phyloP scores from a whole-genome alignment of 1,140 invertebrate genomes.

The Drosophila sechellia region DNA sequence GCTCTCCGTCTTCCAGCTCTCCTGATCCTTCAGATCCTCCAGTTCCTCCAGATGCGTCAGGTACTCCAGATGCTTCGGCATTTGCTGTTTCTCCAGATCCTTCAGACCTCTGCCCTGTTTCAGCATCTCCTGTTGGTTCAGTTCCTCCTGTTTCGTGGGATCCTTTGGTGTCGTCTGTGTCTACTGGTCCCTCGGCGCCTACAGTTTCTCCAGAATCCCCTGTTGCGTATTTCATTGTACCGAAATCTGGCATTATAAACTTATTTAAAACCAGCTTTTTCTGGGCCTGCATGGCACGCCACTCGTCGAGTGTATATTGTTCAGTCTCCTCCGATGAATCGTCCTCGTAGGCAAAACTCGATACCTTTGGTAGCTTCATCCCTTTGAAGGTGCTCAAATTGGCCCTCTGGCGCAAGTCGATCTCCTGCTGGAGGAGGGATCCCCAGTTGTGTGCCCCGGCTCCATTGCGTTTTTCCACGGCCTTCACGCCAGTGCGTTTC shows the following conservation, averaged over 20 bases:
- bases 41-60: neutral
- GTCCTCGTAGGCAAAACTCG: constrained; percentile 72
- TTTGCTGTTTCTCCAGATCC: neutral
- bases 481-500: constrained; percentile 91
- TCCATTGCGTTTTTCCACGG: constrained; percentile 93
- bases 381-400: constrained; percentile 57
- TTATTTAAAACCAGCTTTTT: neutral
- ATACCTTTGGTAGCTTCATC: constrained; percentile 50
- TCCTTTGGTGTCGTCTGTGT: too few relatives aligned
- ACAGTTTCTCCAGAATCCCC: too few relatives aligned
- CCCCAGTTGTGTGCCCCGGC: constrained; percentile 88
- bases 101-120: neutral
- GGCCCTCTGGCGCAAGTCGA: constrained; percentile 86
- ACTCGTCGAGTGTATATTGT: constrained; percentile 93
- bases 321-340: constrained; percentile 87
- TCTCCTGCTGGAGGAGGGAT: constrained; percentile 93
- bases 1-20: neutral
- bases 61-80: neutral
- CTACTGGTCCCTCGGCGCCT: too few relatives aligned
- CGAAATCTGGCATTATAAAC: too few relatives aligned
- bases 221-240: too few relatives aligned
- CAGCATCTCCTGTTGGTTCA: too few relatives aligned
- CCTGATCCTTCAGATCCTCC: neutral
- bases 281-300: constrained; percentile 70
- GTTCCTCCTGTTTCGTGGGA: too few relatives aligned